Percentiles rank a stretch among this genome's conserved stretches.
Conservation (phyloP, 1,140 invertebrate species). For the Trypoxylus dichotomus region DNA sequence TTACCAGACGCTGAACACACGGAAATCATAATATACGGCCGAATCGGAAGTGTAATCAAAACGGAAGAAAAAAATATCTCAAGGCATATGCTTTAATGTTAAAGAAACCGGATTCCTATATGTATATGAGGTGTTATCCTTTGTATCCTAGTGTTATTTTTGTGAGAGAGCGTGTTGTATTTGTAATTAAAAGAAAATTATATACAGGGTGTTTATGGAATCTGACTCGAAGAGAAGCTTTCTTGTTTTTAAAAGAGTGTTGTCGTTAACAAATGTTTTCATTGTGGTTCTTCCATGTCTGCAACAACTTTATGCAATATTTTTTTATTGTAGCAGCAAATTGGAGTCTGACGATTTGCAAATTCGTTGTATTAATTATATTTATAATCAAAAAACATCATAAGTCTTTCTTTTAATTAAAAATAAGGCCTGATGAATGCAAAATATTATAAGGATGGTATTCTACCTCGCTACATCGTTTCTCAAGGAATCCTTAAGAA, state of each 20-base stretch:
- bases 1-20: constrained; percentile 57
- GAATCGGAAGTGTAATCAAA: background rate
- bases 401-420: too few relatives aligned
- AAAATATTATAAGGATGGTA: too few relatives aligned
- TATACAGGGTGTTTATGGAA: constrained; percentile 18
- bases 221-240: constrained; percentile 9
- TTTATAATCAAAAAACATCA: too few relatives aligned
- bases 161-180: constrained; percentile 2
- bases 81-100: background rate
- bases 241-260: background rate
- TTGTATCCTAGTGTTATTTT: constrained; percentile 10
- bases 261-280: background rate
- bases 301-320: background rate
- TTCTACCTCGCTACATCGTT: too few relatives aligned
- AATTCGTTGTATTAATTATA: too few relatives aligned
- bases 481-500: too few relatives aligned
- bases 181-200: background rate
- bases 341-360: too few relatives aligned
- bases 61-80: background rate
- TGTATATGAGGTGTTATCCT: background rate
- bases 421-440: too few relatives aligned
- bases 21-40: constrained; percentile 29
- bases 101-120: background rate
- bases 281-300: background rate
- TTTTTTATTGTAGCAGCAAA: too few relatives aligned